Base-by-base conservation (phyloP, 2,888 invertebrate species). In the Lepidochrysops patricia region DNA sequence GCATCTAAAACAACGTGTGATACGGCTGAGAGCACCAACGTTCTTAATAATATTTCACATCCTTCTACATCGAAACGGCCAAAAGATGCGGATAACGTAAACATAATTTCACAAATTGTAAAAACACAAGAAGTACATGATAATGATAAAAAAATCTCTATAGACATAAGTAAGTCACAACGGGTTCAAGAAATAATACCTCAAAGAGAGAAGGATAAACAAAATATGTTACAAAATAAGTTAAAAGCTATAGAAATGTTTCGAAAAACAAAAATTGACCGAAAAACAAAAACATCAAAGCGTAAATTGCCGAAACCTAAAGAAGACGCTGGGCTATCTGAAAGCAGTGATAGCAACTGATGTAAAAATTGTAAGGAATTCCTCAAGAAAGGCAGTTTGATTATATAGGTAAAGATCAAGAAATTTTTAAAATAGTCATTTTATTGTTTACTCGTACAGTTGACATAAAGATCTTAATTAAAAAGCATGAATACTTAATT, bases 201-300 rank as follows among this genome's bases (percentile, higher is more conserved):
- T 0, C 96, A 96, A 73, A 91, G 92, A 66, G 93, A 94, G 74
- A 91, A 90, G 63, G 92, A 93, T 65, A 91, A 92, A 75, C 84
- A 89, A 63, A 89, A 91, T 71, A 82, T 93, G 64, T 79, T 94
- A 50, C 90, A 92, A 72, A 93, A 92, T 67, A 95, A 94, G 81
- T 80, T 94, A 70, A 92, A 93, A 76, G 96, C 96, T 0, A 94
- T 95, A 52, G 94, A 94, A 76, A 71, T 94, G 58, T 92, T 94
- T 65, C 90, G 93, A 65, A 94, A 92, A 77, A 91, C 92, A 0
- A 92, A 91, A 68, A 87, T 90, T 62, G 93, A 92, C 66, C 85
- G 90, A n/a, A 91, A 90, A 60, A 90, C 77, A 68, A 89, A 80
- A 64, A 58, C 84, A 4, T 83, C 81, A 15, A 81, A 87, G 65